phyloP scores from a whole-genome alignment of 2,113 vertebrate species.

The Cranoglanis bouderius region DNA sequence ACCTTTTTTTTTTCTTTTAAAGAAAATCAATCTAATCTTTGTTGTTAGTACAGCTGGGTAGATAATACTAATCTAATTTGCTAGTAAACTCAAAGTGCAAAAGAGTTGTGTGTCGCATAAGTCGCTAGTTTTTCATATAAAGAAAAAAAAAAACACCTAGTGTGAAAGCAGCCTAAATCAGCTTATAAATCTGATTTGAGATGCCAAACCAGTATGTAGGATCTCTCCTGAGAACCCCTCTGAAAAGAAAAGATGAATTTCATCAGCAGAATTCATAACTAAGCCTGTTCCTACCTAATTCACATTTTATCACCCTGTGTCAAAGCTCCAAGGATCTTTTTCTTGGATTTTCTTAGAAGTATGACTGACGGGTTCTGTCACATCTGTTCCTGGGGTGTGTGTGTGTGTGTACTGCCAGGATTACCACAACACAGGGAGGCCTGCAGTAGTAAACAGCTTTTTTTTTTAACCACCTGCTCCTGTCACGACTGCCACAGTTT shows the following conservation, averaged over 20 bases:
- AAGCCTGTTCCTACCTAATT: neutral
- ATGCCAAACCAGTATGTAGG: neutral
- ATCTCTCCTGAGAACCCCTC: constrained; percentile 3
- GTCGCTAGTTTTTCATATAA: neutral
- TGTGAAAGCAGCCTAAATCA: neutral
- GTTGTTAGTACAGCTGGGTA: neutral
- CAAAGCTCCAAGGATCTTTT: neutral
- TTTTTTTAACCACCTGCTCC: constrained; percentile 15
- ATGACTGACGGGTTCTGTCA: neutral
- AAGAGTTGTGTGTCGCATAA: neutral
- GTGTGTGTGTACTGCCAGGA: neutral
- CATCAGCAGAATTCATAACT: constrained; percentile 10
- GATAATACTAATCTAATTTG: neutral
- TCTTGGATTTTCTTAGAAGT: neutral
- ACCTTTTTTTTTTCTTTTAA: too few relatives aligned
- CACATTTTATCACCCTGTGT: neutral
- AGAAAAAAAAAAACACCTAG: constrained; percentile 1
- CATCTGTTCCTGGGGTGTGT: neutral
- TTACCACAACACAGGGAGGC: neutral
- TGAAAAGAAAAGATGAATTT: neutral
- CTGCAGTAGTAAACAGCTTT: constrained; percentile 23
- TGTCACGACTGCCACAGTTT: constrained; percentile 9
- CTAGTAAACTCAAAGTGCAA: neutral
- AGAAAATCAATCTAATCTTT: neutral
- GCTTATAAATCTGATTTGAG: neutral